phyloP scores from a whole-genome alignment of 2,113 vertebrate species.

The Ammodytes marinus region DNA sequence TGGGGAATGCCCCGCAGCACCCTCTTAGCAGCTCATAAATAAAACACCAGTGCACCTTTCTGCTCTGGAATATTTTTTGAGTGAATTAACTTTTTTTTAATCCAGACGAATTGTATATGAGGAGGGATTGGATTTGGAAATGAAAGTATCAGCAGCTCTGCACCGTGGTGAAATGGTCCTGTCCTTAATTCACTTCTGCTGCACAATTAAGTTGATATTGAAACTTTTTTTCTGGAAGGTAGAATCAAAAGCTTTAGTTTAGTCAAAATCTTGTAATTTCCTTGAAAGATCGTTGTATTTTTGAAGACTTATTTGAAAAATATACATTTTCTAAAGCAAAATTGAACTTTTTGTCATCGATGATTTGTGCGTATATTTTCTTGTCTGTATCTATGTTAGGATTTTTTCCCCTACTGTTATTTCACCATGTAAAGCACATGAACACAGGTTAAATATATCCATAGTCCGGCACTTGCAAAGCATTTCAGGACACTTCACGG shows the following conservation, averaged over 20 bases:
- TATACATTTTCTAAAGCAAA: too few species aligned
- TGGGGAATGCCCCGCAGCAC: constrained; percentile 69
- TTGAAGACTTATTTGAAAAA: too few species aligned
- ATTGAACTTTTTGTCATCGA: neutral
- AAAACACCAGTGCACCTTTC: constrained; percentile 63
- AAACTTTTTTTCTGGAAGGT: neutral
- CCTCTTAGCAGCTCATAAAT: constrained; percentile 77
- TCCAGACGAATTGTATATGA: constrained; percentile 51
- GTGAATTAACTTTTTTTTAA: constrained; percentile 67
- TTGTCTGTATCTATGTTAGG: neutral
- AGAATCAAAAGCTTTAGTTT: neutral
- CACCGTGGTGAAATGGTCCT: neutral
- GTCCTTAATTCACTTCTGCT: neutral
- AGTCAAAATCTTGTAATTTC: neutral
- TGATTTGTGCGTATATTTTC: neutral
- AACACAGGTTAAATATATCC: neutral
- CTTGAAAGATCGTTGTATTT: neutral
- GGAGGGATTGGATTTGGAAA: constrained; percentile 24
- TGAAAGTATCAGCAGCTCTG: neutral
- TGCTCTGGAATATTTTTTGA: constrained; percentile 45
- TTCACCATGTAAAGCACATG: neutral
- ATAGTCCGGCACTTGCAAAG: neutral
- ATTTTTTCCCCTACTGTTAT: neutral
- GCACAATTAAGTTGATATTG: neutral
- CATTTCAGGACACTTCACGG: neutral